Percentiles rank a stretch among this genome's conserved stretches.
These are phyloP conservation scores for Criorhina ranunculi DNA, from an alignment of 2,888 invertebrate species.

Conservation along the genomic window DNA sequence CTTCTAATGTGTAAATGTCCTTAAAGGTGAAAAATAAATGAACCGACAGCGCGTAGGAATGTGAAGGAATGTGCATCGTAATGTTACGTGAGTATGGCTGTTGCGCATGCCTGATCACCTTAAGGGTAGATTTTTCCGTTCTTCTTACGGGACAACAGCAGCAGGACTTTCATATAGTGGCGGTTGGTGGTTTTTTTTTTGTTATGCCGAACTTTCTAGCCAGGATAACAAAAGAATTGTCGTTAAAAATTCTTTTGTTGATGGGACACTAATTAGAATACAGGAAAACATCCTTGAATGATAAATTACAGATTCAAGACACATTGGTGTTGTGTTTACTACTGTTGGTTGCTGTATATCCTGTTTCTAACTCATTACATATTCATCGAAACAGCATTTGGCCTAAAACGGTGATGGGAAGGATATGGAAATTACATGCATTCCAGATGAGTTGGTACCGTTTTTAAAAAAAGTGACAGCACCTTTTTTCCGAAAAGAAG, in stretches of 20 bases:
- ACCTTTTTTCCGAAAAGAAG: background rate
- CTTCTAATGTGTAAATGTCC: constrained; percentile 66
- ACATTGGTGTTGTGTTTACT: constrained; percentile 23
- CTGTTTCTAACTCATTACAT: constrained; percentile 62
- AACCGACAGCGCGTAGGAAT: constrained; percentile 29
- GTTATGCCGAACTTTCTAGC: constrained; percentile 15
- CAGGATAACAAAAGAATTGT: constrained; percentile 52
- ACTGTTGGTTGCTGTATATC: constrained; percentile 30
- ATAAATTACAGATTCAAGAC: constrained; percentile 68
- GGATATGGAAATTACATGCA: constrained; percentile 54
- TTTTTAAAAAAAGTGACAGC: constrained; percentile 6
- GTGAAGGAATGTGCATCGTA: constrained; percentile 55
- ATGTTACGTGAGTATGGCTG: constrained; percentile 50
- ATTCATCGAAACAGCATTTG: constrained; percentile 75
- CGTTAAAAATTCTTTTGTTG: constrained; percentile 55
- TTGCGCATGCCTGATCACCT: constrained; percentile 73
- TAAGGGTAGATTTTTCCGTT: constrained; percentile 55
- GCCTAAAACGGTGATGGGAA: constrained; percentile 43
- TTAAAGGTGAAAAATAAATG: constrained; percentile 65
- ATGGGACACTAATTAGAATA: constrained; percentile 69
- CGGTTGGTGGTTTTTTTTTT: background rate
- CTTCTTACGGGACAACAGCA: constrained; percentile 45
- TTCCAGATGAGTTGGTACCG: constrained; percentile 27
- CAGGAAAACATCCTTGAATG: constrained; percentile 34
- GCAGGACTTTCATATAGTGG: constrained; percentile 8